A percentile compares a stretch with the other conserved stretches of the same genome.
These are phyloP conservation scores for Gymnocheta viridis DNA, from an alignment of 2,888 invertebrate species.

Conservation along the genomic window DNA sequence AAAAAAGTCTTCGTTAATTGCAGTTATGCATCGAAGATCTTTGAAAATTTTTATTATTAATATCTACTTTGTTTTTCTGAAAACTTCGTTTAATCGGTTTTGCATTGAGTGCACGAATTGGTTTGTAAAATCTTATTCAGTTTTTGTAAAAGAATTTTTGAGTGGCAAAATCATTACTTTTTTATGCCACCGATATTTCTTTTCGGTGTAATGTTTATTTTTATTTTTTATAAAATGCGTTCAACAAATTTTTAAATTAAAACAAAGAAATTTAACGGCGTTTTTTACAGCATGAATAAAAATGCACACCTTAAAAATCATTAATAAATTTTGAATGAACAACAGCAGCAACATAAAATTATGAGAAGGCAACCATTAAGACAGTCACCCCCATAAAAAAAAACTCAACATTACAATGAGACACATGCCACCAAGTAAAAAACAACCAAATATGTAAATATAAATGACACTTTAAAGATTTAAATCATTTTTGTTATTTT, in stretches of 20 bases:
- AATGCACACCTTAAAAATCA: conserved; percentile 49
- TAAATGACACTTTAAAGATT: conserved; percentile 60
- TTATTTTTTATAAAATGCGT: background rate
- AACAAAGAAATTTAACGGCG: conserved; percentile 61
- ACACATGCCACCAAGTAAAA: conserved; percentile 21
- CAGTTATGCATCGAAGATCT: no score
- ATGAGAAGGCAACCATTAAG: conserved; percentile 23
- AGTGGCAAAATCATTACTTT: no score
- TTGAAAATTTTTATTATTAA: no score
- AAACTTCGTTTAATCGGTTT: no score
- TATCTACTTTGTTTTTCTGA: no score
- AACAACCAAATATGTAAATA: conserved; percentile 21
- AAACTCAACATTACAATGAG: background rate
- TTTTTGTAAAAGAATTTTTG: no score
- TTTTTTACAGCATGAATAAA: conserved; percentile 6
- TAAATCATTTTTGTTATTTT: conserved; percentile 50
- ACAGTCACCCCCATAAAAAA: conserved; percentile 31
- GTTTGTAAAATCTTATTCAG: no score
- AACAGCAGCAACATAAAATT: conserved; percentile 50
- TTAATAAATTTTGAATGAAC: conserved; percentile 43
- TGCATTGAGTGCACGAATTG: no score
- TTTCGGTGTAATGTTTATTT: conserved; percentile 14
- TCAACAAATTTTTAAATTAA: conserved; percentile 24
- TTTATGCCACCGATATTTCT: background rate
- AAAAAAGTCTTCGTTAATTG: no score